Evolutionary conservation across 2,888 invertebrate species (phyloP), one percentile per base, ranked within the genome.

Genomic region (Idaea biselata): DNA sequence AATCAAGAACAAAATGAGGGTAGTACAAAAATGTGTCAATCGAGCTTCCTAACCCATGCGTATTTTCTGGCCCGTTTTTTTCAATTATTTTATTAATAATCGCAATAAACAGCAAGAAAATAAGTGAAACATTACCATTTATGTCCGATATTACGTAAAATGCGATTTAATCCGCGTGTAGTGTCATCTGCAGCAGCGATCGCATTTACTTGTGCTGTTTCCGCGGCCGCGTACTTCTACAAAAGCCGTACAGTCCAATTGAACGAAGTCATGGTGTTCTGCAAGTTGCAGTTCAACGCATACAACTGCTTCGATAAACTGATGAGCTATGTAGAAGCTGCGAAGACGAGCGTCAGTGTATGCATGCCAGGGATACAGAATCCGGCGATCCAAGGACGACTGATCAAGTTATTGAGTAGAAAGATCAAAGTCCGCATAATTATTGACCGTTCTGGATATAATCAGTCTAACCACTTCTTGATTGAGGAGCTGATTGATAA

Each of bases 261-360:
- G 65, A 91, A 92, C 73, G 91, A 92, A 82, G 91, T 92, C 63
- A 91, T 92, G 91, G 88, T 91, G 68, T 92, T 92, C 77, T 91
- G 91, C 74, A 91, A 92, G 78, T 77, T 92, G 60, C 91, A 92
- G 68, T 88, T 81, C 65, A 92, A 92, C 74, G 88, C 87, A 16
- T 84, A 82, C 68, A 87, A 89, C 74, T 91, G 86, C 77, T 92
- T 92, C 75, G 91, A 92, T 72, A 90, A 89, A 69, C 72, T 92
- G 62, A 81, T 91, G 60, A 88, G 90, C 71, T 89, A 85, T 69
- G 80, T 92, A 64, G 90, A 92, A 75, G 78, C 83, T 54, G 91
- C 91, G 11, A 87, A 83, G 64, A 71, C 78, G 65, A 85, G 79
- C 68, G 81, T 92, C 25, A 83, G 84, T 66, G 87, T 92, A 18